Evolutionary conservation across 1,140 invertebrate species (phyloP).

Genomic region (Oryzaephilus surinamensis): DNA sequence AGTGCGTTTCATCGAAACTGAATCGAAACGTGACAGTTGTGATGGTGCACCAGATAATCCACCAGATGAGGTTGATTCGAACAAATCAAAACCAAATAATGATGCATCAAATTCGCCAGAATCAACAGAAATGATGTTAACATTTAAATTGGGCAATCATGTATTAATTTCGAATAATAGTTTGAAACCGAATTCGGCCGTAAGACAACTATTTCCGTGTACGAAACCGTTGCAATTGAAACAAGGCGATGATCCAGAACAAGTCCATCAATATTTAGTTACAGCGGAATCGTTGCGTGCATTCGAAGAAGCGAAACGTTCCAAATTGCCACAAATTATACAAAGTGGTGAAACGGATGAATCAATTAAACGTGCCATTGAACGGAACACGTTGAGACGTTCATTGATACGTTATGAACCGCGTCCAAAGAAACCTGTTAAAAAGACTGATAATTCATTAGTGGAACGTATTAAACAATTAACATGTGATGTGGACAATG

Average conservation of each 20-base stretch:
- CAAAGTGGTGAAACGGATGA: slow-evolving; percentile 41
- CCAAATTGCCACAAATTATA: slow-evolving; percentile 41
- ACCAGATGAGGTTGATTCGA: slow-evolving; percentile 14
- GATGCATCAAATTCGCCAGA: slow-evolving; percentile 26
- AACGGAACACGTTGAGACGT: slow-evolving; percentile 58
- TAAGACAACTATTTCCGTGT: slow-evolving; percentile 57
- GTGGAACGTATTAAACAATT: slow-evolving; percentile 70
- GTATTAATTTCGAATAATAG: slow-evolving; percentile 47
- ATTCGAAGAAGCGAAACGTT: slow-evolving; percentile 52
- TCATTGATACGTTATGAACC: slow-evolving; percentile 52
- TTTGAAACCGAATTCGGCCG: slow-evolving; percentile 58
- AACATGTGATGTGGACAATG: slow-evolving; percentile 70
- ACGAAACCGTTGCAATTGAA: slow-evolving; percentile 22
- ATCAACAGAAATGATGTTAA: slow-evolving; percentile 42
- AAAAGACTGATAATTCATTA: slow-evolving; percentile 52
- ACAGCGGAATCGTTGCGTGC: slow-evolving; percentile 52
- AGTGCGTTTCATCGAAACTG: slow-evolving; percentile 41
- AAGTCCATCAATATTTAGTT: slow-evolving; percentile 43
- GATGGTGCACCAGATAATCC: slow-evolving; percentile 24
- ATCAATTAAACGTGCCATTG: slow-evolving; percentile 53
- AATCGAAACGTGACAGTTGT: slow-evolving; percentile 23
- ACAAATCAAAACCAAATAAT: slow-evolving; percentile 6
- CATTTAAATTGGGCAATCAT: slow-evolving; percentile 48
- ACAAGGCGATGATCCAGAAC: slow-evolving; percentile 25
- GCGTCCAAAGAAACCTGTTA: slow-evolving; percentile 40